Conservation (phyloP, 2,888 invertebrate species). For the Tryphoninae sp. region DNA sequence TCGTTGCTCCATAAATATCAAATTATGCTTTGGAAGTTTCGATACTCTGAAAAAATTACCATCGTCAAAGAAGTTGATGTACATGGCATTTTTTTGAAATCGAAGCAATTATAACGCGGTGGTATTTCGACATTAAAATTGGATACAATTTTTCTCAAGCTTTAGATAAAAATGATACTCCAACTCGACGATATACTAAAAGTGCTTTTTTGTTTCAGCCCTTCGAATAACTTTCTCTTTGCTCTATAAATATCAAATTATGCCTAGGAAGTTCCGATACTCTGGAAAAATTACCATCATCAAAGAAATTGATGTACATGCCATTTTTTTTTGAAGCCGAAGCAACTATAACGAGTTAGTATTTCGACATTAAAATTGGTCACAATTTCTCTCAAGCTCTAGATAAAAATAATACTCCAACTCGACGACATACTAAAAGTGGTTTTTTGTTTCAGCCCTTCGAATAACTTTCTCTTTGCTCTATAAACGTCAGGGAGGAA, state of each 20-base stretch:
- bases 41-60: neutral
- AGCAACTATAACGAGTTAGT: too few relatives aligned
- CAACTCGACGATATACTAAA: neutral
- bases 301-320: too few relatives aligned
- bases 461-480: constrained; percentile 20
- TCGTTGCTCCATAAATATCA: neutral
- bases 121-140: too few relatives aligned
- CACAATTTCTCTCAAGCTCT: neutral
- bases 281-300: neutral
- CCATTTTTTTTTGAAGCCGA: too few relatives aligned
- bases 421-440: neutral
- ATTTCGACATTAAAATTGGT: too few relatives aligned
- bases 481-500: neutral
- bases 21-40: neutral
- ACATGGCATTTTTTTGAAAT: too few relatives aligned
- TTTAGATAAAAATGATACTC: neutral
- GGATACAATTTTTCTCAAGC: neutral
- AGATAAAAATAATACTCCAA: neutral
- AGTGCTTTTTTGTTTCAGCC: neutral
- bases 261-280: neutral
- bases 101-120: too few relatives aligned
- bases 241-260: neutral
- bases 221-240: constrained; percentile 21
- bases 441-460: neutral
- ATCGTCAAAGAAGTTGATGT: too few relatives aligned